These are phyloP conservation scores for Lucinisca nassula DNA, from an alignment of 2,888 invertebrate genomes.

Conservation along the genomic window DNA sequence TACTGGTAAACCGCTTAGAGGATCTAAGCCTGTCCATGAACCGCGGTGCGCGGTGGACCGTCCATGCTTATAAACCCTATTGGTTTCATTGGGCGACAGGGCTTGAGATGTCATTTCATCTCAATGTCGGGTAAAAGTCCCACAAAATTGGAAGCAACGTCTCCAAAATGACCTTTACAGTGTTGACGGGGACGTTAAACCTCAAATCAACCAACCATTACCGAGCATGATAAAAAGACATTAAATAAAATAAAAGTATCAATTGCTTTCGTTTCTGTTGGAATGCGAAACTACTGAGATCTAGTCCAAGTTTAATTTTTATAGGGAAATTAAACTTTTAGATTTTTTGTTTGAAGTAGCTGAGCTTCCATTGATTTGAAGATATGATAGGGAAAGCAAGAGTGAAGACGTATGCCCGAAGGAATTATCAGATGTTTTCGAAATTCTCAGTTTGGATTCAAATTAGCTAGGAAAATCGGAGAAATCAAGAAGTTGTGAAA, in stretches of 20 bases:
- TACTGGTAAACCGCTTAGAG: no score
- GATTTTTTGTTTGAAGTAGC: background rate
- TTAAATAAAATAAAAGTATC: background rate
- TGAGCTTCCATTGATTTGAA: background rate
- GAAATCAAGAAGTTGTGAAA: background rate
- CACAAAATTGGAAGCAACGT: no score
- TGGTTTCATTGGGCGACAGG: no score
- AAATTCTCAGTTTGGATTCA: background rate
- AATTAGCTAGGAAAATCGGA: background rate
- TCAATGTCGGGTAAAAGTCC: no score
- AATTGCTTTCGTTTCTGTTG: background rate
- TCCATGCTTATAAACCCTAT: no score
- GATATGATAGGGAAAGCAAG: background rate
- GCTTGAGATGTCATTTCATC: no score
- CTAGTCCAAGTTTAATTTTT: background rate
- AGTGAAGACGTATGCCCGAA: background rate
- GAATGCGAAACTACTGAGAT: background rate
- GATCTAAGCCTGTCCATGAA: no score
- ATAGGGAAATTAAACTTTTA: background rate
- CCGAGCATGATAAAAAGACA: background rate
- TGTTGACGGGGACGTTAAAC: no score
- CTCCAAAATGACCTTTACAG: no score
- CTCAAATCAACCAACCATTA: no score
- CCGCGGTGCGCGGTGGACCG: no score
- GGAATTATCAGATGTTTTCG: background rate